A percentile compares a stretch with the other conserved stretches of the same genome.
These are phyloP conservation scores for Sebastes vulpes DNA, from an alignment of 2,797 vertebrate genomes.

Conservation along the genomic window DNA sequence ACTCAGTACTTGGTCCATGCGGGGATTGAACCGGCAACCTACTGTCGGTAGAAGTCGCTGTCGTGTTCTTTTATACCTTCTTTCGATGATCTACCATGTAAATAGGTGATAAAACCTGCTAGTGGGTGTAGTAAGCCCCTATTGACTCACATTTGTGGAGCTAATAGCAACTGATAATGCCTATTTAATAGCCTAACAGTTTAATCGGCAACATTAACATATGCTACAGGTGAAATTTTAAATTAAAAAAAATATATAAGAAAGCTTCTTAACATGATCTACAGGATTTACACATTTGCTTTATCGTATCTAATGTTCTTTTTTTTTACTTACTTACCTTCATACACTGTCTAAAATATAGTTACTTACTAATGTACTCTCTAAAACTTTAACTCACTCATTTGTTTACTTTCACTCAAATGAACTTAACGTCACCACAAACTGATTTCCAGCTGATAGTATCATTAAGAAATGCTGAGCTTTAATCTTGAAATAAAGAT, in stretches of 20 bases:
- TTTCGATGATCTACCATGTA: too few species aligned
- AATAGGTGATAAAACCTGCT: too few species aligned
- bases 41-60: too few species aligned
- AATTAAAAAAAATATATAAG: neutral
- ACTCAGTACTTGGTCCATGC: too few species aligned
- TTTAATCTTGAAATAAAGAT: constrained; percentile 25
- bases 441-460: constrained; percentile 12
- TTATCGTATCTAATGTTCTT: neutral
- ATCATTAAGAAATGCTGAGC: neutral
- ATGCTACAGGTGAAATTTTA: neutral
- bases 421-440: neutral
- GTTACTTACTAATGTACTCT: neutral
- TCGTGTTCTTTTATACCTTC: too few species aligned
- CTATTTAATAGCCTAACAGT: neutral
- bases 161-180: accelerated
- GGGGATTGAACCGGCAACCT: too few species aligned
- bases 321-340: neutral
- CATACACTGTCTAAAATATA: neutral
- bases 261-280: neutral
- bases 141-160: too few species aligned
- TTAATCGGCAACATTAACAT: neutral
- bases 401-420: neutral
- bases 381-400: neutral
- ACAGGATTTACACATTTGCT: neutral
- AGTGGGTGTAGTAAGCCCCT: too few species aligned